Conservation (phyloP, 2,113 vertebrate genomes). For the Sitta europaea region DNA sequence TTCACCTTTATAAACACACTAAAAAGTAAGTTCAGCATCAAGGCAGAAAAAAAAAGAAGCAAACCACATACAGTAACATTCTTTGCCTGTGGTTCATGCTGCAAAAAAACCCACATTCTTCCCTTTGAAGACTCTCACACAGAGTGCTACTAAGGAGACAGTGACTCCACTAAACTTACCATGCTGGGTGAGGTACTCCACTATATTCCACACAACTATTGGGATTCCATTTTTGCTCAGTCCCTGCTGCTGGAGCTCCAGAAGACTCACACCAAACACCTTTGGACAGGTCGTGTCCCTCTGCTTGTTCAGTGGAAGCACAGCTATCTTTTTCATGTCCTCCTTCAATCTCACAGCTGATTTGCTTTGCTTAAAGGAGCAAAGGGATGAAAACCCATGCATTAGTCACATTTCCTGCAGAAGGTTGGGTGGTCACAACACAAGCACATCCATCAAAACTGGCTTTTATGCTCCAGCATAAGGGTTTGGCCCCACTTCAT, state of each 20-base stretch:
- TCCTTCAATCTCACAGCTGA: constrained; percentile 82
- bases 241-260: constrained; percentile 76
- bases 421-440: neutral
- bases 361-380: constrained; percentile 84
- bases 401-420: constrained; percentile 56
- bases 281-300: constrained; percentile 14
- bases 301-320: constrained; percentile 73
- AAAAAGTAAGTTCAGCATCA: neutral
- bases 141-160: neutral
- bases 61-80: neutral
- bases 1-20: neutral
- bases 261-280: constrained; percentile 80
- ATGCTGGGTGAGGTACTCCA: constrained; percentile 79
- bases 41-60: neutral
- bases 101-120: neutral
- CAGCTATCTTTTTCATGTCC: constrained; percentile 88
- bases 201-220: constrained; percentile 78
- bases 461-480: neutral
- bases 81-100: neutral
- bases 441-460: neutral
- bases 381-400: constrained; percentile 40
- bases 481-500: neutral
- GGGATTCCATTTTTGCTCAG: constrained; percentile 80
- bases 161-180: constrained; percentile 67
- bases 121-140: neutral